Percentiles rank a stretch among this genome's conserved stretches.
These are phyloP conservation scores for Drosophila persimilis DNA, from an alignment of 1,140 invertebrate species.

Conservation along the genomic window DNA sequence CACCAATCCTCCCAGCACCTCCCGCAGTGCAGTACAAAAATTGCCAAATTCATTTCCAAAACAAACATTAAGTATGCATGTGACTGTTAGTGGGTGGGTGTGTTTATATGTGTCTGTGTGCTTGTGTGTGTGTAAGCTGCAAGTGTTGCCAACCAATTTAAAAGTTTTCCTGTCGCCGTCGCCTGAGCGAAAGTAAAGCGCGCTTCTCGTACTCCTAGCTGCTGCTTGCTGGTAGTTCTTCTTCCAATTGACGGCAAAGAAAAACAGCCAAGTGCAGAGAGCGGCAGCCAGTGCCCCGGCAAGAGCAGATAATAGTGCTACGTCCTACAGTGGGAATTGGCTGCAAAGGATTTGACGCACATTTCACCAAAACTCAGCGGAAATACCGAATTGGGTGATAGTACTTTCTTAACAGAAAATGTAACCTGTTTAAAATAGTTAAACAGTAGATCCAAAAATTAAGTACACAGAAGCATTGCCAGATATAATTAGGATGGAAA, in stretches of 20 bases:
- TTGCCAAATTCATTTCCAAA: constrained; percentile 82
- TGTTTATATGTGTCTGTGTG: constrained; percentile 12
- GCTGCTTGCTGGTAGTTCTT: constrained; percentile 42
- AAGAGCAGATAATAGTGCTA: constrained; percentile 34
- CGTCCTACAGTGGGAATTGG: constrained; percentile 37
- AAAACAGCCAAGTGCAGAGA: constrained; percentile 60
- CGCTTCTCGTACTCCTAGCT: constrained; percentile 25
- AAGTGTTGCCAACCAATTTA: constrained; percentile 82
- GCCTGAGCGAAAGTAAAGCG: constrained; percentile 70
- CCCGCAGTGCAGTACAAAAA: constrained; percentile 56
- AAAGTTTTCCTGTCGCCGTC: constrained; percentile 72
- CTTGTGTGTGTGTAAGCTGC: constrained; percentile 29
- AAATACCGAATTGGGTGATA: neutral
- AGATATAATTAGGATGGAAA: no score
- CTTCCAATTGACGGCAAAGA: constrained; percentile 65
- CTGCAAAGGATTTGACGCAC: no score
- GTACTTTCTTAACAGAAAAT: neutral
- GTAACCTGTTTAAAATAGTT: no score
- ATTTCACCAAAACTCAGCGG: no score
- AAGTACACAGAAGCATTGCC: no score
- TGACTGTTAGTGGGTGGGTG: constrained; percentile 14
- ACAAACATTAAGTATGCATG: constrained; percentile 70
- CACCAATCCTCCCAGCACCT: neutral
- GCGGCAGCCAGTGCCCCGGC: constrained; percentile 17
- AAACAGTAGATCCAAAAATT: no score